Percentiles rank a stretch among this genome's conserved stretches.
phyloP scores from a whole-genome alignment of 2,888 invertebrate genomes.

The Caenorhabditis sinica region DNA sequence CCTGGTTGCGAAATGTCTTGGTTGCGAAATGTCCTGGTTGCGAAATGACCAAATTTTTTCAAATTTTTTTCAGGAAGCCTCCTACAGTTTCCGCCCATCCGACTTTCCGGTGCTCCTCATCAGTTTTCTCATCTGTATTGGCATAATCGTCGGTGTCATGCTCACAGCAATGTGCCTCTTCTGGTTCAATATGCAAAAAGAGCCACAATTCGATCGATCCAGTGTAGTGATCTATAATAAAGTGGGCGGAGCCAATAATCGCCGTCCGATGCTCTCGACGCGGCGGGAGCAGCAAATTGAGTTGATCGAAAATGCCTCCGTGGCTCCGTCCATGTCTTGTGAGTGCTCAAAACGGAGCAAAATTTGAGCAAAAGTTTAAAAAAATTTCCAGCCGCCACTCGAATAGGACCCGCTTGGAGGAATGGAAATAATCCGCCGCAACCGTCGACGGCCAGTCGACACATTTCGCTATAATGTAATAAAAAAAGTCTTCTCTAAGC shows the following conservation, averaged over 20 bases:
- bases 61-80: constrained; percentile 23
- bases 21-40: background rate
- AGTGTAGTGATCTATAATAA: constrained; percentile 55
- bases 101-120: constrained; percentile 58
- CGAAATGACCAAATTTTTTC: background rate
- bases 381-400: constrained; percentile 33
- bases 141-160: constrained; percentile 57
- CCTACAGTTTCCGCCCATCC: constrained; percentile 17
- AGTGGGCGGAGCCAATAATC: constrained; percentile 7
- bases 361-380: no score
- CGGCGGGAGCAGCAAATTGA: constrained; percentile 54
- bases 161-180: constrained; percentile 53
- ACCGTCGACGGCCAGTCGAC: constrained; percentile 27
- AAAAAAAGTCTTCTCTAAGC: background rate
- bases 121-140: constrained; percentile 57
- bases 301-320: constrained; percentile 29
- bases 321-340: constrained; percentile 52
- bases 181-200: constrained; percentile 34
- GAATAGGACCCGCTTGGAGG: constrained; percentile 40
- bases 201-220: constrained; percentile 62
- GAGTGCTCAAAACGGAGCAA: no score
- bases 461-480: constrained; percentile 43
- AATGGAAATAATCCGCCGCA: constrained; percentile 27
- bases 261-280: constrained; percentile 41
- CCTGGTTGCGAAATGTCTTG: no score